Conservation (phyloP, 2,888 invertebrate genomes). For the Drosophila tanythrix region DNA sequence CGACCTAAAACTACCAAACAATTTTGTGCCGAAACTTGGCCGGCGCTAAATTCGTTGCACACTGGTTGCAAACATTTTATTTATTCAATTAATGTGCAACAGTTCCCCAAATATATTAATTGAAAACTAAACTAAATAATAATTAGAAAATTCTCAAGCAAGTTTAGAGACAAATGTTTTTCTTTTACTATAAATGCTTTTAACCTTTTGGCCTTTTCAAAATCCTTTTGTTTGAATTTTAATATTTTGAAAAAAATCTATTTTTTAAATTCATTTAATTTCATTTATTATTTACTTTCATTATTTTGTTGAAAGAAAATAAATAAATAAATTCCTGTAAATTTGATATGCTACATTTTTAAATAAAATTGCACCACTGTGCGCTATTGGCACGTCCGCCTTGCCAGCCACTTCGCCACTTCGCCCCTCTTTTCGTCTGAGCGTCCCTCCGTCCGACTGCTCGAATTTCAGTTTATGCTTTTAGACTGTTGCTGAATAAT, state of each 20-base stretch:
- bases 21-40: conserved; percentile 17
- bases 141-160: neutral
- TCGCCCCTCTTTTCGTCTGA: neutral
- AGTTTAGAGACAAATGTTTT: neutral
- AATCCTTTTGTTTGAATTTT: neutral
- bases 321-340: neutral
- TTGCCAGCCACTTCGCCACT: conserved; percentile 8
- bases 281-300: neutral
- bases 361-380: conserved; percentile 12
- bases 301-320: neutral
- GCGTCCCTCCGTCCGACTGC: neutral
- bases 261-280: neutral
- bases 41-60: conserved; percentile 2
- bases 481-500: conserved; percentile 55
- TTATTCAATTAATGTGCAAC: neutral
- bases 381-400: conserved; percentile 15
- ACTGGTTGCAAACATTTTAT: conserved; percentile 5
- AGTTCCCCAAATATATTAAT: neutral
- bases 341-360: neutral
- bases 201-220: neutral
- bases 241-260: neutral
- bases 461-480: conserved; percentile 41
- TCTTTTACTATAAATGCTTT: neutral
- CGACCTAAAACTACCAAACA: conserved; percentile 39
- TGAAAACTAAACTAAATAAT: neutral